Evolutionary conservation across 2,113 vertebrate genomes (phyloP).

Genomic region (Sturnus vulgaris): DNA sequence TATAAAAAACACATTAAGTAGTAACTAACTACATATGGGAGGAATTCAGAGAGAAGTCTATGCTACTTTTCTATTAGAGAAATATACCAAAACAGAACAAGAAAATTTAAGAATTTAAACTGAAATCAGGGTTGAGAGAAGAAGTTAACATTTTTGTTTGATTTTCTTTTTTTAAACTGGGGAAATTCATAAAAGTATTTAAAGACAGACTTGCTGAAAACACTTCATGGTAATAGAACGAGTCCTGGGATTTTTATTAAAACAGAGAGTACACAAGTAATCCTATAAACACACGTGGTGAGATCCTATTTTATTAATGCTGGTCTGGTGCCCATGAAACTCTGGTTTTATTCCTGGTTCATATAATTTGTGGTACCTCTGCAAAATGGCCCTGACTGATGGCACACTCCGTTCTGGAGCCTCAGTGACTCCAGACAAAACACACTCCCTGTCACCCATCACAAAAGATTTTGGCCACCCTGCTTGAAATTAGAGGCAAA

Average conservation of each 20-base stretch:
- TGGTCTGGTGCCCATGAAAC: background rate
- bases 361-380: background rate
- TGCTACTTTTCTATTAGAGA: background rate
- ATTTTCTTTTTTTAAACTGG: background rate
- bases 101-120: background rate
- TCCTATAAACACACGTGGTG: background rate
- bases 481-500: background rate
- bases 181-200: background rate
- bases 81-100: background rate
- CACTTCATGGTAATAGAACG: background rate
- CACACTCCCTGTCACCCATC: accelerated
- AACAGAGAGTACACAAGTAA: background rate
- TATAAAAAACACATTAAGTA: background rate
- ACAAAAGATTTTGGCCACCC: background rate
- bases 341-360: background rate
- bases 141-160: background rate
- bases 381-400: background rate
- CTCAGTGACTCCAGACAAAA: background rate
- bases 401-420: accelerated
- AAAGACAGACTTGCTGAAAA: background rate
- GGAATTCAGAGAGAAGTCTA: background rate
- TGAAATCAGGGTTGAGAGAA: background rate
- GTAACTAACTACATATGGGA: background rate
- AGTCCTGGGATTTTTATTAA: background rate
- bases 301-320: background rate